These are phyloP conservation scores for Trichomycterus rosablanca DNA, from an alignment of 2,113 vertebrate species.

Conservation along the genomic window DNA sequence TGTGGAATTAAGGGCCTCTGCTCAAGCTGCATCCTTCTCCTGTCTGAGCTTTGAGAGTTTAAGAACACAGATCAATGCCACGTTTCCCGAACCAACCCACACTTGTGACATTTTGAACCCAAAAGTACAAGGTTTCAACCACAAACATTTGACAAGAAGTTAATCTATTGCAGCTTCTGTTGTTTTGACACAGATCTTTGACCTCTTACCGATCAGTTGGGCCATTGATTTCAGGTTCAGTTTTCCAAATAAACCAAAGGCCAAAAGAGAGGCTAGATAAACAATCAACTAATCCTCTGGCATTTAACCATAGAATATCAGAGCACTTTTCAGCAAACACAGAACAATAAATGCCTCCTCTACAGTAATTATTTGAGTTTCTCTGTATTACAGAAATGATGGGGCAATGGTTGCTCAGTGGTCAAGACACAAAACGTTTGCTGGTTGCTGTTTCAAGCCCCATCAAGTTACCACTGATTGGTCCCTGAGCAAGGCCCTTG, in stretches of 20 bases:
- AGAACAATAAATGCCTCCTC: too few species aligned
- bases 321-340: too few species aligned
- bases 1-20: too few species aligned
- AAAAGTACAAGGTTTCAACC: slow-evolving; percentile 50
- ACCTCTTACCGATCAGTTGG: slow-evolving; percentile 35
- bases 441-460: too few species aligned
- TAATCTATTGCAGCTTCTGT: slow-evolving; percentile 33
- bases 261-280: slow-evolving; percentile 40
- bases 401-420: too few species aligned
- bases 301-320: slow-evolving; percentile 12
- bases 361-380: too few species aligned
- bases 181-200: slow-evolving; percentile 55
- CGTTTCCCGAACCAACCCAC: slow-evolving; percentile 29
- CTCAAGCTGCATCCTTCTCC: neutral
- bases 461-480: too few species aligned
- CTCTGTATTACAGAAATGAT: too few species aligned
- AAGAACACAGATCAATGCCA: slow-evolving; percentile 55
- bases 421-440: too few species aligned
- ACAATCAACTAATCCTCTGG: slow-evolving; percentile 34
- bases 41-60: slow-evolving; percentile 10
- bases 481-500: too few species aligned
- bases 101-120: slow-evolving; percentile 51
- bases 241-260: slow-evolving; percentile 52
- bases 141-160: slow-evolving; percentile 44
- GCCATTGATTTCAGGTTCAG: slow-evolving; percentile 53